Conservation (phyloP, 2,888 invertebrate genomes). For the Orchesella flavescens region DNA sequence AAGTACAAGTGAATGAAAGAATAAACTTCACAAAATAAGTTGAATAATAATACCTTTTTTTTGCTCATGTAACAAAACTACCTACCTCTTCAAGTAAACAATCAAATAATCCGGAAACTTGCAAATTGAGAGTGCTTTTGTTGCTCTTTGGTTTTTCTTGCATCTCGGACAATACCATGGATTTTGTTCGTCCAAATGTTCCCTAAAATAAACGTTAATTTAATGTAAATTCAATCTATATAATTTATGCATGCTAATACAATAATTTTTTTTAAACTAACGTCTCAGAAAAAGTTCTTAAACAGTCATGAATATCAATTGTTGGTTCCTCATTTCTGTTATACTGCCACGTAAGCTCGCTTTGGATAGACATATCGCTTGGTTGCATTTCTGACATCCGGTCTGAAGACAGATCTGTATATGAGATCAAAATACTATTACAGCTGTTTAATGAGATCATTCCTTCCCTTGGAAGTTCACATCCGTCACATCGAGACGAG, state of each 20-base stretch:
- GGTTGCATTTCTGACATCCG: constrained; percentile 72
- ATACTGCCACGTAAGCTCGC: constrained; percentile 39
- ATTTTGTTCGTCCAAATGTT: constrained; percentile 80
- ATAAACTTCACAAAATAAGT: too few relatives aligned
- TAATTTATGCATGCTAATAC: too few relatives aligned
- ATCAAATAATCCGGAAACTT: constrained; percentile 80
- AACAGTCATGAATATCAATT: constrained; percentile 76
- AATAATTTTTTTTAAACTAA: constrained; percentile 69
- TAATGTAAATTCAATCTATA: too few relatives aligned
- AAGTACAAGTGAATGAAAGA: constrained; percentile 65
- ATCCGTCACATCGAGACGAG: constrained; percentile 78
- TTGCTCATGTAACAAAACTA: too few relatives aligned
- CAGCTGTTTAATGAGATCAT: constrained; percentile 77
- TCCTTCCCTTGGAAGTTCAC: constrained; percentile 75
- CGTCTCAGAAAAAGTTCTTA: constrained; percentile 80
- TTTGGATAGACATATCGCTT: constrained; percentile 64
- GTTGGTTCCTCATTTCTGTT: constrained; percentile 66
- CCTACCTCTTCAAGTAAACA: constrained; percentile 79
- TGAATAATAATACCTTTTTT: too few relatives aligned
- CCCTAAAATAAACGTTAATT: constrained; percentile 76
- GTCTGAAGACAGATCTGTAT: constrained; percentile 75
- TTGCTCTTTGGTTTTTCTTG: constrained; percentile 79
- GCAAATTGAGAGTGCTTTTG: constrained; percentile 80
- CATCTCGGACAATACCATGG: constrained; percentile 81
- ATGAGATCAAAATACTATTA: constrained; percentile 77